Percentiles rank a stretch among this genome's conserved stretches.
Conservation (phyloP, 2,797 vertebrate species). For the Chrosomus eos region DNA sequence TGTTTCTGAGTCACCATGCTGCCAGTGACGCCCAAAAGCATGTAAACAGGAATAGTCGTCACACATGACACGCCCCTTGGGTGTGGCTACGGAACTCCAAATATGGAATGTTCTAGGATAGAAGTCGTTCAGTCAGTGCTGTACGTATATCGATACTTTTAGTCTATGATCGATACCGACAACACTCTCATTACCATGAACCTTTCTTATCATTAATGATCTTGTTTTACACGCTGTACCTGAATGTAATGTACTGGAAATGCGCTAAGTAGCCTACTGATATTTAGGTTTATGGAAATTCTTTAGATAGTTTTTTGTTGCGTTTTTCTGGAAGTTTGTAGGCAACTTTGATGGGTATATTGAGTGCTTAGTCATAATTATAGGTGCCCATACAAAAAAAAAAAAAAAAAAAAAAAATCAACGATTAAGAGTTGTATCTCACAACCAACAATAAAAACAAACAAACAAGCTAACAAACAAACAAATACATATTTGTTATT, state of each 20-base stretch:
- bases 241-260: neutral
- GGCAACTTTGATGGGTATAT: neutral
- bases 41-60: slow-evolving; percentile 56
- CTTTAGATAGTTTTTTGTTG: neutral
- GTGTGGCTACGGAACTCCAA: neutral
- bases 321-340: neutral
- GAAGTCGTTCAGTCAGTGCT: neutral
- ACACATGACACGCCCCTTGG: neutral
- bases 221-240: neutral
- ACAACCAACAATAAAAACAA: neutral
- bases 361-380: neutral
- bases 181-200: neutral
- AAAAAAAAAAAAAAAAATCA: neutral
- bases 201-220: neutral
- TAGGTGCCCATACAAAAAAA: neutral
- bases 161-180: no score
- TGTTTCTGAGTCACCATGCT: slow-evolving; percentile 50
- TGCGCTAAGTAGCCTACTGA: no score
- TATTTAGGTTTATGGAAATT: neutral
- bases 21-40: slow-evolving; percentile 37
- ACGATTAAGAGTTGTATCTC: neutral
- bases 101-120: neutral
- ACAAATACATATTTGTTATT: neutral
- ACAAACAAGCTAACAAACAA: neutral
- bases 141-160: no score